Conservation (phyloP, 2,888 invertebrate species). For the Oligia latruncula region DNA sequence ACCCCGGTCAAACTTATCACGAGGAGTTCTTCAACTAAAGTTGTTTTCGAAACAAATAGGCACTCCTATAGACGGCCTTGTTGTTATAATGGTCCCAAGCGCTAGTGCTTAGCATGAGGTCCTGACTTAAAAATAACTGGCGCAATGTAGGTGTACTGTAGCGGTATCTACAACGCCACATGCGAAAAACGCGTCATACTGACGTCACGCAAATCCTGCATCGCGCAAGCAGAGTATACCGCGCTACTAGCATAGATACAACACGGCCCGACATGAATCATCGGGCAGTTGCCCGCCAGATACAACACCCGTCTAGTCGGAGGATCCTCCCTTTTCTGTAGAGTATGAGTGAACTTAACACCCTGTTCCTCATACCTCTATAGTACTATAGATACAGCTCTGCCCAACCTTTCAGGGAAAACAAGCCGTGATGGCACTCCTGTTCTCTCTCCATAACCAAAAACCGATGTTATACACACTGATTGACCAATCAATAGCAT, state of each 20-base stretch:
- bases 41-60: slow-evolving; percentile 9
- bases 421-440: neutral
- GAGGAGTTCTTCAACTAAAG: neutral
- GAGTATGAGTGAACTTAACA: too few relatives aligned
- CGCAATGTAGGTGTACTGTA: neutral
- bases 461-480: slow-evolving; percentile 62
- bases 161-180: too few relatives aligned
- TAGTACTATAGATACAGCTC: too few relatives aligned
- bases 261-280: too few relatives aligned
- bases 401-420: neutral
- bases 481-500: slow-evolving; percentile 75
- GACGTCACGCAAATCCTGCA: too few relatives aligned
- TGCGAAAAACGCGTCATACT: too few relatives aligned
- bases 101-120: neutral
- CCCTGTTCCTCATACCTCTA: too few relatives aligned
- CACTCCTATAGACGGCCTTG: neutral
- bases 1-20: neutral
- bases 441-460: neutral
- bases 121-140: neutral
- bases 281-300: too few relatives aligned
- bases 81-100: neutral
- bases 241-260: too few relatives aligned
- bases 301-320: too few relatives aligned
- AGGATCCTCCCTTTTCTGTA: too few relatives aligned
- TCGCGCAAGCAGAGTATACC: too few relatives aligned